Base-by-base conservation (phyloP, 2,797 vertebrate genomes). In the Nasua narica region DNA sequence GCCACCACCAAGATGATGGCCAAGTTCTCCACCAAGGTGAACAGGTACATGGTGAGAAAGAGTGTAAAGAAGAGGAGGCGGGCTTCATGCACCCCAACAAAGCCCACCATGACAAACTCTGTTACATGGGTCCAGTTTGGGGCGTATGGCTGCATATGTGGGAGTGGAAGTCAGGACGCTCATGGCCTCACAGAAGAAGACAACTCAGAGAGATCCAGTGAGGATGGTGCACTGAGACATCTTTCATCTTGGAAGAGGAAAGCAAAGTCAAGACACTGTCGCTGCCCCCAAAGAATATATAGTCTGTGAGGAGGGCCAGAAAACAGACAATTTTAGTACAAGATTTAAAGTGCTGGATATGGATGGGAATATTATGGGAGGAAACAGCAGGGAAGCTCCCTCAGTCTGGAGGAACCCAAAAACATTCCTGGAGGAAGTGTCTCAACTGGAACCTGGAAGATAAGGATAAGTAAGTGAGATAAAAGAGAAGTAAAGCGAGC, bases 11-110 rank as follows among this genome's bases (percentile, higher is more conserved):
- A 29, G 21, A 98, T 86, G 78, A 98, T 95, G 90, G 97, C 90
- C 79, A 94, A 48, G 87, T 97, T 98, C 93, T 98, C 97, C 32
- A 65, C 56, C 97, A 98, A 46, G 2, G 97, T 97, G 78, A 98
- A 82, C 89, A 98, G 43, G 87, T 97, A 97, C 88, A 92, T 79
- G 84, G 3, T 50, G 48, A 98, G 89, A 81, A 97, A 97, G 76
- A 97, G 85, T 1, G 0, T 19, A 56, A 97, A 97, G 67, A 97
- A 77, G 46, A 94, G 52, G 23, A 97, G 23, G 19, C 1, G 74
- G 2, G 46, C 40, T 72, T 90, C 84, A 0, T 58, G 76, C 3
- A 85, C 43, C 27, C 54, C 96, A 0, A 90, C 76, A 52, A 98
- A 97, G 52, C 97, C 97, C 58, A 91, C 46, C 79, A 97, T 87